Evolutionary conservation across 2,888 invertebrate genomes (phyloP), one percentile per base, ranked within the genome.

Genomic region (Drosophila infuscata): DNA sequence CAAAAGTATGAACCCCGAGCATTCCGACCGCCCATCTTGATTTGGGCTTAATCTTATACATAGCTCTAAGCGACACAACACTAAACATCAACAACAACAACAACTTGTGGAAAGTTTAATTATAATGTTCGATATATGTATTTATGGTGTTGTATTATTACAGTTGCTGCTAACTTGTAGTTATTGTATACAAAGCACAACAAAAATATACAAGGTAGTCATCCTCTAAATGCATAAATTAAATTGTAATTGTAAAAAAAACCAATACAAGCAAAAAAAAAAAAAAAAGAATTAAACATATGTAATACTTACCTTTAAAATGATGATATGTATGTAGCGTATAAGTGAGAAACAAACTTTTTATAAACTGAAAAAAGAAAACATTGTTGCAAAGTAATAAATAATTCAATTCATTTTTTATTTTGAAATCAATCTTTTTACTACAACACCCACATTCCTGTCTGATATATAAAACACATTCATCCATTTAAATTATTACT

Each of bases 351-450:
- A 57, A 54, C 57, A 17, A 53, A 67, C 46, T 68, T 82, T 79
- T 76, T 76, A 59, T 68, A 81, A 72, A 73, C 66, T 52, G 67
- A 70, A 66, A 41, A 41, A 43, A 46, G n/a, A 33, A 72, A 52
- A 52, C 59, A 71, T 69, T 78, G 76, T 74, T 76, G 68, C 73
- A 79, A 74, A 80, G 72, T 83, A 83, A 84, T 82, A 79, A 77
- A 82, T 72, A 79, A 79, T 84, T 81, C 61, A 81, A 79, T 74
- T 69, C 58, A 78, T 77, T 74, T 83, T 82, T 71, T 75, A 71
- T 72, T 74, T 80, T 66, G 56, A 69, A 80, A 61, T 32, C 48
- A 25, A 54, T 54, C 38, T 79, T 76, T 74, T 78, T 59, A 60
- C 53, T 79, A 4, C 20, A 11, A 20, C 15, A 9, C 17, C 15